Conservation (phyloP, 92 coral and sea anemone genomes). For the Galaxea fascicularis region DNA sequence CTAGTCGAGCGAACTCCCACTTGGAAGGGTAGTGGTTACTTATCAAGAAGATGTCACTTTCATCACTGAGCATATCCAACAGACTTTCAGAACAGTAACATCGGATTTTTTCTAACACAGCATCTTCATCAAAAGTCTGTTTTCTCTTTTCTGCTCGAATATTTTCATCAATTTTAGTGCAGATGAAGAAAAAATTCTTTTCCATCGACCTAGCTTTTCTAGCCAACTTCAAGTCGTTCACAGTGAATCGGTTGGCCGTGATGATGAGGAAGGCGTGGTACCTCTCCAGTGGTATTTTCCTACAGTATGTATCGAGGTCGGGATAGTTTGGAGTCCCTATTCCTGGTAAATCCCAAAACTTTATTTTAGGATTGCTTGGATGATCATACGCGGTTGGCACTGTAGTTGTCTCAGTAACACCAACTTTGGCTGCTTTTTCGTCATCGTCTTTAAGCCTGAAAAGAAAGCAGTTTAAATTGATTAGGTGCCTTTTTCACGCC, state of each 20-base stretch:
- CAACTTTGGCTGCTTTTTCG: constrained; percentile 45
- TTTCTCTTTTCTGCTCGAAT: constrained; percentile 34
- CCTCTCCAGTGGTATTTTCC: constrained; percentile 29
- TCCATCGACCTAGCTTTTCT: constrained; percentile 29
- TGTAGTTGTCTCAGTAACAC: constrained; percentile 17
- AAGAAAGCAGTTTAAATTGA: not conserved
- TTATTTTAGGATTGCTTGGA: constrained; percentile 34
- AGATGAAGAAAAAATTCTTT: constrained; percentile 49
- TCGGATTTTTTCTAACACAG: constrained; percentile 28
- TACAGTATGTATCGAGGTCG: constrained; percentile 39
- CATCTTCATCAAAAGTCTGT: constrained; percentile 33
- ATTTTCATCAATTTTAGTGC: constrained; percentile 48
- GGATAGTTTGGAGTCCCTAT: constrained; percentile 59
- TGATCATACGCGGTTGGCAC: constrained; percentile 32
- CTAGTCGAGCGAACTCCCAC: constrained; percentile 70
- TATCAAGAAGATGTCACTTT: constrained; percentile 43
- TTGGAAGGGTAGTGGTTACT: constrained; percentile 56
- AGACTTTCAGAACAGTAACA: constrained; percentile 24
- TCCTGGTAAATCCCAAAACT: constrained; percentile 61
- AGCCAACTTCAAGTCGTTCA: constrained; percentile 43
- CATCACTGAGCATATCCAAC: not conserved
- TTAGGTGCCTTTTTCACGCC: no score
- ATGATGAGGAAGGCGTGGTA: constrained; percentile 56
- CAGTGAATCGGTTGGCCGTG: constrained; percentile 41
- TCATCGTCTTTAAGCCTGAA: constrained; percentile 54